Percentiles rank a stretch among this genome's conserved stretches.
Conservation (phyloP, 92 coral and sea anemone species). For the Zoanthus solanderi region DNA sequence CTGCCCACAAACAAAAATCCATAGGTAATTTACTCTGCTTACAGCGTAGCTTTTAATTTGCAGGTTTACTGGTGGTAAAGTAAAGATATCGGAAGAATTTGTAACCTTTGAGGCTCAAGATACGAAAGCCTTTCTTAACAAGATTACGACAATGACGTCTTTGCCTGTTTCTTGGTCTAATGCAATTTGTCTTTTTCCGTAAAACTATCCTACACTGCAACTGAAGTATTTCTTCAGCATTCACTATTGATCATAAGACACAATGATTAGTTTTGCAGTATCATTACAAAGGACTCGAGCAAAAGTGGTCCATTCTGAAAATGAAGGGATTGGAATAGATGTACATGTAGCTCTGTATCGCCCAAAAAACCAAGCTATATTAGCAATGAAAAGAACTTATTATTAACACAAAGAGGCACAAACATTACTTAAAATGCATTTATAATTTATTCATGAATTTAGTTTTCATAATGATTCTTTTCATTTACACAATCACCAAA, state of each 20-base stretch:
- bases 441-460: slow-evolving; percentile 53
- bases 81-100: background rate
- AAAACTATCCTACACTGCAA: background rate
- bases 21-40: slow-evolving; percentile 31
- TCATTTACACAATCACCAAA: slow-evolving; percentile 45
- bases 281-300: background rate
- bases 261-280: background rate
- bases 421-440: slow-evolving; percentile 25
- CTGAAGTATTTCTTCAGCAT: too few species aligned
- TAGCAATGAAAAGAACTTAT: slow-evolving; percentile 6
- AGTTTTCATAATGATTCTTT: slow-evolving; percentile 10
- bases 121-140: background rate
- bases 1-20: background rate
- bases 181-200: slow-evolving; percentile 1
- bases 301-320: background rate
- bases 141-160: background rate
- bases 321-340: background rate
- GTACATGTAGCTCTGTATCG: background rate
- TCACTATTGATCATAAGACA: too few species aligned
- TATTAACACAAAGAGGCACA: slow-evolving; percentile 45
- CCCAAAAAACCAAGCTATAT: background rate
- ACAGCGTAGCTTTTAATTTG: background rate
- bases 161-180: background rate
- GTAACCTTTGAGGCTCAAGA: background rate
- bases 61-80: slow-evolving; percentile 1